Conservation (phyloP, 2,888 invertebrate species). For the Nysson spinosus region DNA sequence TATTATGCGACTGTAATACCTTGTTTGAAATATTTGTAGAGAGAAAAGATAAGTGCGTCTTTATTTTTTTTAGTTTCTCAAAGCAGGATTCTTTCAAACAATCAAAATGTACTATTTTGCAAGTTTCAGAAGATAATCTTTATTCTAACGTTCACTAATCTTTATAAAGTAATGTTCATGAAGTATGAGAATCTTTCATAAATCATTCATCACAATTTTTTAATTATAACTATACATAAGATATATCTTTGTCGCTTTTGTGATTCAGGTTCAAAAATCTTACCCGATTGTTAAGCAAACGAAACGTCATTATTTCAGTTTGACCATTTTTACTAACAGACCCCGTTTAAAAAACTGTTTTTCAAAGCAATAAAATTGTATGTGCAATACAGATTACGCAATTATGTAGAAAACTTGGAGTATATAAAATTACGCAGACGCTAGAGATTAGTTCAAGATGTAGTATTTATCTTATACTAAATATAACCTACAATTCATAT, state of each 20-base stretch:
- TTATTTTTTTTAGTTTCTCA: constrained; percentile 57
- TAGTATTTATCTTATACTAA: no score
- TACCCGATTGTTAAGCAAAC: constrained; percentile 40
- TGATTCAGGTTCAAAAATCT: constrained; percentile 3
- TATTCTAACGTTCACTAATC: constrained; percentile 44
- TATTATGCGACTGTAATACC: constrained; percentile 37
- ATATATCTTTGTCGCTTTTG: neutral
- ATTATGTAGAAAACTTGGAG: no score
- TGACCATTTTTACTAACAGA: no score
- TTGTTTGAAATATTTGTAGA: constrained; percentile 38
- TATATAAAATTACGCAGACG: no score
- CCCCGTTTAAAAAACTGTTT: no score
- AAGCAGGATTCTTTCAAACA: constrained; percentile 57
- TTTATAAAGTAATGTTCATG: constrained; percentile 23
- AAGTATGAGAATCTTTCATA: neutral
- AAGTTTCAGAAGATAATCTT: constrained; percentile 37
- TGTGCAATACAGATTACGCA: no score
- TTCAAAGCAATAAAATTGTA: no score
- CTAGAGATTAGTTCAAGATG: no score
- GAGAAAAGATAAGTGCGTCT: constrained; percentile 28
- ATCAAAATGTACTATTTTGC: constrained; percentile 38
- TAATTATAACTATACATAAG: neutral
- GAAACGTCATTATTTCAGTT: constrained; percentile 29
- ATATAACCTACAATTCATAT: no score
- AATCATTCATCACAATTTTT: neutral